Percentiles rank a stretch among this genome's conserved stretches.
Conservation (phyloP, 2,797 vertebrate species). For the Chelon labrosus region DNA sequence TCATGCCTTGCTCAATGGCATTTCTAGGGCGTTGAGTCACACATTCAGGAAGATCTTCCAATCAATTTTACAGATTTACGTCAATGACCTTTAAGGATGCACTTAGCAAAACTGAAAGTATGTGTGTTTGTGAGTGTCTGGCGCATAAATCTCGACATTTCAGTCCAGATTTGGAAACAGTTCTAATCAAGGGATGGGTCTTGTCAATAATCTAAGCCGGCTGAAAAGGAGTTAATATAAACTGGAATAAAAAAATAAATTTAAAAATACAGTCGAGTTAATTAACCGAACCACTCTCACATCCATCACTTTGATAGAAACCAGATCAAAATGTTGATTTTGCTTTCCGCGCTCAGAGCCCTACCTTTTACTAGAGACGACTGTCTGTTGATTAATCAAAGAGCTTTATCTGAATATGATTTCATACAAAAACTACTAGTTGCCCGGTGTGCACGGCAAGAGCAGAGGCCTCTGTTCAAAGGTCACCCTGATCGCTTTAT, state of each 20-base stretch:
- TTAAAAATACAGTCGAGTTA: too few species aligned
- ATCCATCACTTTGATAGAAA: constrained; percentile 13
- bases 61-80: constrained; percentile 20
- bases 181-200: not conserved
- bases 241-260: constrained; percentile 2
- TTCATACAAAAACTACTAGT: not conserved
- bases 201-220: not conserved
- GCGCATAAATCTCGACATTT: too few species aligned
- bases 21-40: constrained; percentile 31
- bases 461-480: not conserved
- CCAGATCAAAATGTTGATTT: constrained; percentile 15
- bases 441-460: not conserved
- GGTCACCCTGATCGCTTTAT: constrained; percentile 13
- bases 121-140: not conserved
- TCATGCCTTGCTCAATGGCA: constrained; percentile 34
- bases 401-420: not conserved
- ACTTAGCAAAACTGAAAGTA: constrained; percentile 4
- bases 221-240: not conserved
- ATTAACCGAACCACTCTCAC: constrained; percentile 10
- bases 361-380: constrained; percentile 1
- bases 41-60: constrained; percentile 13
- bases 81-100: constrained; percentile 14
- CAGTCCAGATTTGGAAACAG: too few species aligned
- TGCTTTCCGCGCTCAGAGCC: not conserved
- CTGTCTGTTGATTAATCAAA: not conserved